These are phyloP conservation scores for Habroteleia sp. DNA, from an alignment of 2,888 invertebrate genomes.

Conservation along the genomic window DNA sequence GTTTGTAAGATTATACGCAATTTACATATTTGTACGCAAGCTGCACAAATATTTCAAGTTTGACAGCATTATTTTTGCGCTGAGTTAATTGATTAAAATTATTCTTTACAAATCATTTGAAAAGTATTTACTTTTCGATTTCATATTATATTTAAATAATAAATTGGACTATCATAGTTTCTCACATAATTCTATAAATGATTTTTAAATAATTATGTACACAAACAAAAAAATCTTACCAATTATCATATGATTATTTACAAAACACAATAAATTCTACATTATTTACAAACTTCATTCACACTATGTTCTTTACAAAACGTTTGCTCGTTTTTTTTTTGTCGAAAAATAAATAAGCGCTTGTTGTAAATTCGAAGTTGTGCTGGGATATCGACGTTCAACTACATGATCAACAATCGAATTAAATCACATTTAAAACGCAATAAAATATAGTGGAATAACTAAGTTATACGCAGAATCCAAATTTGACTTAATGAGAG, in stretches of 20 bases:
- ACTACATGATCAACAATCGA: conserved; percentile 48
- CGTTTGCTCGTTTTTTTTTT: conserved; percentile 41
- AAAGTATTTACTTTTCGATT: too few species aligned
- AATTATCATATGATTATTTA: conserved; percentile 27
- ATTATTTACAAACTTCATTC: conserved; percentile 63
- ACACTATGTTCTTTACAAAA: conserved; percentile 67
- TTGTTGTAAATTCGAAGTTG: conserved; percentile 33
- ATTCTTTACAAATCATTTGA: too few species aligned
- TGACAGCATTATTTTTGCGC: not conserved
- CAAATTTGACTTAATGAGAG: conserved; percentile 7
- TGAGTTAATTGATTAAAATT: not conserved
- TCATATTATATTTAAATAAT: too few species aligned
- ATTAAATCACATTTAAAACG: conserved; percentile 21
- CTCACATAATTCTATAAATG: not conserved
- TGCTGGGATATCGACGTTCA: conserved; percentile 39
- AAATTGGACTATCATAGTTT: too few species aligned
- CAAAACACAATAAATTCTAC: conserved; percentile 37
- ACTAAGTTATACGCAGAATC: conserved; percentile 36
- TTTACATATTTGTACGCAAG: conserved; percentile 10
- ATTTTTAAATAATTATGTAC: conserved; percentile 20
- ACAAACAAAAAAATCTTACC: conserved; percentile 10
- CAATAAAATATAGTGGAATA: conserved; percentile 23
- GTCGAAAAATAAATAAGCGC: conserved; percentile 67
- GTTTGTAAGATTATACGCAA: conserved; percentile 51
- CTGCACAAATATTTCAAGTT: not conserved